These are phyloP conservation scores for Noctuana brunneofusca DNA, from an alignment of 2,888 invertebrate species.

Conservation along the genomic window DNA sequence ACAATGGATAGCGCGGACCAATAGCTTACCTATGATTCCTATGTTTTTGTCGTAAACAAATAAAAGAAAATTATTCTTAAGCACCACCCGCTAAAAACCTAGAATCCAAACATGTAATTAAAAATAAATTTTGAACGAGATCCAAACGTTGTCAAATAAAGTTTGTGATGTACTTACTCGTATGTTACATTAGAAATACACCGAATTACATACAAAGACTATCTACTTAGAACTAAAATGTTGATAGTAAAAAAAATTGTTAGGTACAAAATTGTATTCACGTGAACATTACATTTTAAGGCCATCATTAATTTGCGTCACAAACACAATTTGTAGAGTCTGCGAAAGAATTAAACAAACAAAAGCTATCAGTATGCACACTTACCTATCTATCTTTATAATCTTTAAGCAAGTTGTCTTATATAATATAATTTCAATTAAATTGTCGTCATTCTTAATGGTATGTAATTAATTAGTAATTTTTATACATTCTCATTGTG, in stretches of 20 bases:
- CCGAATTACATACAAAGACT: constrained; percentile 59
- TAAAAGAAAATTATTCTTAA: constrained; percentile 59
- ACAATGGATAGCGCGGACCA: too few relatives aligned
- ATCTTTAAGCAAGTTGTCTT: not conserved
- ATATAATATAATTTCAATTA: not conserved
- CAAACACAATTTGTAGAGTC: constrained; percentile 16
- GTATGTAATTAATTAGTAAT: not conserved
- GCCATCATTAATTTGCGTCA: constrained; percentile 17
- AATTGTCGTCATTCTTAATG: not conserved
- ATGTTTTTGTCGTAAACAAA: constrained; percentile 47
- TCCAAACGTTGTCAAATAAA: constrained; percentile 60
- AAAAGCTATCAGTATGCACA: not conserved
- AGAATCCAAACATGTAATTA: constrained; percentile 46
- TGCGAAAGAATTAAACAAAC: not conserved
- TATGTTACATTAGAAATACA: constrained; percentile 50
- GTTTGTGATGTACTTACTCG: constrained; percentile 53
- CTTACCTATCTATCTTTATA: not conserved
- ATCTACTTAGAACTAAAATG: constrained; percentile 65
- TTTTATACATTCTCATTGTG: not conserved
- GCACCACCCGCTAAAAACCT: constrained; percentile 73
- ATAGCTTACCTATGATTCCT: too few relatives aligned
- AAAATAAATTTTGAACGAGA: constrained; percentile 70
- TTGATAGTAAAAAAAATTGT: constrained; percentile 44
- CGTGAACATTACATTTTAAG: constrained; percentile 14
- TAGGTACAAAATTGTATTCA: constrained; percentile 15